Evolutionary conservation across 1,140 invertebrate species (phyloP).

Genomic region (Brachionus paranguensis): DNA sequence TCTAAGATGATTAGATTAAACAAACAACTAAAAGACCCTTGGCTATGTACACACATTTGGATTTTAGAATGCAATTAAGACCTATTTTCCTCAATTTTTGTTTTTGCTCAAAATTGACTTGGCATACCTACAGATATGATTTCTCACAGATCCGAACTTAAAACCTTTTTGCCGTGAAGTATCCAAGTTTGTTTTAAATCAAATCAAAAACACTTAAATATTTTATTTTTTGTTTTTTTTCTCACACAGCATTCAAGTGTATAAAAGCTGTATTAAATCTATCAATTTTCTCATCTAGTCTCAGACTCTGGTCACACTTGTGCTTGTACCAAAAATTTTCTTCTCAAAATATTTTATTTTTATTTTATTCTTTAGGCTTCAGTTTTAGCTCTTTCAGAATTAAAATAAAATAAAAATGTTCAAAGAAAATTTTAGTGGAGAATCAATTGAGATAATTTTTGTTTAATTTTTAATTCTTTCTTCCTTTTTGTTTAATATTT

Average conservation of each 20-base stretch:
- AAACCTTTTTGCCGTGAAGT: neutral
- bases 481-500: no score
- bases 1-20: neutral
- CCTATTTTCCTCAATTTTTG: neutral
- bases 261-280: neutral
- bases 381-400: no score
- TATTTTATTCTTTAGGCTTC: no score
- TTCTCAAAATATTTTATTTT: no score
- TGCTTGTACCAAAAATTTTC: neutral
- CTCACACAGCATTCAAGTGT: neutral
- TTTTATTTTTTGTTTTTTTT: neutral
- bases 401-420: no score
- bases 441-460: no score
- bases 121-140: neutral
- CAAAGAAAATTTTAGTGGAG: no score
- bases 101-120: neutral
- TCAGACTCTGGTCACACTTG: neutral
- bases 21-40: neutral
- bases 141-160: neutral
- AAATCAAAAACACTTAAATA: neutral
- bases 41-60: neutral
- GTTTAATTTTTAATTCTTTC: no score
- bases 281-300: neutral
- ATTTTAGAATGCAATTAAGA: neutral
- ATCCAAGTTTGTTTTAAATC: neutral